phyloP scores from a whole-genome alignment of 2,888 invertebrate genomes.

The Ctena decussata region DNA sequence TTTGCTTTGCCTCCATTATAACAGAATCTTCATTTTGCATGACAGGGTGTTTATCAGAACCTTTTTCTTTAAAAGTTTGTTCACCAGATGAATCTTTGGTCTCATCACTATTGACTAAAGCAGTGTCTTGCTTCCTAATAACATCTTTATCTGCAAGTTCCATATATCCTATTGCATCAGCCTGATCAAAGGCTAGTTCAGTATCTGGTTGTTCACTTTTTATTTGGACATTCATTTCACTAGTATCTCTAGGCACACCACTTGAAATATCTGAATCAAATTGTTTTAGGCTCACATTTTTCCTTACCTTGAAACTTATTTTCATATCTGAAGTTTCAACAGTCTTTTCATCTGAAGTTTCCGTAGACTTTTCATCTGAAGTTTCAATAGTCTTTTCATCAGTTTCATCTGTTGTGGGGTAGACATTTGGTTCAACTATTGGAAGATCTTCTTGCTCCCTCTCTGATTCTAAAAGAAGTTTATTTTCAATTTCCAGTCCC shows the following conservation, averaged over 20 bases:
- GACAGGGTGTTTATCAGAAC: background rate
- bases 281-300: background rate
- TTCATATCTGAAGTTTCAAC: background rate
- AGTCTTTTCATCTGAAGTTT: background rate
- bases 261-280: background rate
- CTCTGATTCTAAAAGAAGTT: background rate
- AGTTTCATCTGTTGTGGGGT: background rate
- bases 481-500: background rate
- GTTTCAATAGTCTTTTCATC: background rate
- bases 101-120: background rate
- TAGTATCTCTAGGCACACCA: background rate
- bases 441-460: background rate
- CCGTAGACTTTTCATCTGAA: too few species aligned
- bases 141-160: slow-evolving; percentile 41
- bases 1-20: too few species aligned
- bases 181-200: slow-evolving; percentile 26
- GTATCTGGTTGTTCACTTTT: background rate
- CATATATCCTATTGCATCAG: slow-evolving; percentile 48
- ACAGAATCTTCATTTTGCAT: too few species aligned
- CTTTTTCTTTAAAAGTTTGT: background rate
- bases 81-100: background rate
- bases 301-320: background rate
- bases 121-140: background rate
- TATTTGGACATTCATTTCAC: background rate
- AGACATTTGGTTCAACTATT: background rate